phyloP scores from a whole-genome alignment of 2,797 vertebrate genomes.

The Syngnathus acus region DNA sequence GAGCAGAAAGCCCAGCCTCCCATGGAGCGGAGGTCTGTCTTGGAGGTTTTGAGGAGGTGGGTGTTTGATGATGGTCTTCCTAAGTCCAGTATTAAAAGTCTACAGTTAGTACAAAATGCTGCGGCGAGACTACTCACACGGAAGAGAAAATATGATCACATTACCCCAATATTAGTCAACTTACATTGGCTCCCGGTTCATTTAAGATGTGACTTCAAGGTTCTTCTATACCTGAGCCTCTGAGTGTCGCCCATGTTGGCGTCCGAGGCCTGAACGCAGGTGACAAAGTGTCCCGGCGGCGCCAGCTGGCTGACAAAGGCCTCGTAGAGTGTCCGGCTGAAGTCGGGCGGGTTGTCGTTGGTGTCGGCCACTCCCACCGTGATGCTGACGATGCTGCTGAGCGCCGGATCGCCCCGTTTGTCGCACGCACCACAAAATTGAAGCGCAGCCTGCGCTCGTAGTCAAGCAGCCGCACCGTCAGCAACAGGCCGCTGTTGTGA shows the following conservation, averaged over 20 bases:
- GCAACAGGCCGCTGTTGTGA: constrained; percentile 76
- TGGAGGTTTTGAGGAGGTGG: too few species aligned
- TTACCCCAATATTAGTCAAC: too few species aligned
- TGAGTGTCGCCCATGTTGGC: constrained; percentile 79
- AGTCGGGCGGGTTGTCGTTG: constrained; percentile 89
- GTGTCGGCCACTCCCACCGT: constrained; percentile 80
- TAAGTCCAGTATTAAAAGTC: too few species aligned
- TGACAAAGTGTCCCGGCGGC: constrained; percentile 86
- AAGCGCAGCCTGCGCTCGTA: constrained; percentile 79
- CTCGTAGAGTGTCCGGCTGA: constrained; percentile 82
- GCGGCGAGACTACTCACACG: too few species aligned
- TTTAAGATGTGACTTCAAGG: too few species aligned
- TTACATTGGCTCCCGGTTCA: too few species aligned
- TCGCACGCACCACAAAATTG: constrained; percentile 78
- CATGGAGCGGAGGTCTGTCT: too few species aligned
- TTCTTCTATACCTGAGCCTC: constrained; percentile 62
- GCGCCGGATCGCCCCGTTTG: constrained; percentile 82
- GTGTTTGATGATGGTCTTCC: too few species aligned
- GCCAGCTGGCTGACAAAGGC: constrained; percentile 86
- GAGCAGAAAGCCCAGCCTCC: too few species aligned
- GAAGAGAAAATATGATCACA: too few species aligned
- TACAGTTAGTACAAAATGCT: too few species aligned
- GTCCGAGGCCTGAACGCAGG: constrained; percentile 85
- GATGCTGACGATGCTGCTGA: constrained; percentile 78
- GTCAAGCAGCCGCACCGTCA: constrained; percentile 79